These are phyloP conservation scores for Idris sp. DNA, from an alignment of 1,140 invertebrate genomes.

Conservation along the genomic window DNA sequence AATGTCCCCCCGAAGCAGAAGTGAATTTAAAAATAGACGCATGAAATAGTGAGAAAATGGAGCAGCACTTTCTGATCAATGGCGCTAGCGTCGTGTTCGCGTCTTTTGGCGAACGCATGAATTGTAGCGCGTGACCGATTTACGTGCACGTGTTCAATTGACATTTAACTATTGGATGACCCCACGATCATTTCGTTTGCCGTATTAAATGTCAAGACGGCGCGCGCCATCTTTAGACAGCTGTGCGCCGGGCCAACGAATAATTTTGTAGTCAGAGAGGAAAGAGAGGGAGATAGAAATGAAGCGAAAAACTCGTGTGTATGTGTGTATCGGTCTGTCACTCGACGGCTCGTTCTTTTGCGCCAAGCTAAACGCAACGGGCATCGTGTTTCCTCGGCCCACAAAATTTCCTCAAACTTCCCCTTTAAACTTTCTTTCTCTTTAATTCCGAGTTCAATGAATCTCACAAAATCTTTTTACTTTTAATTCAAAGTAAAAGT, in stretches of 20 bases:
- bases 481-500: no score
- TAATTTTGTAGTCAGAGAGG: constrained; percentile 34
- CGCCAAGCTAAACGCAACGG: constrained; percentile 25
- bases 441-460: constrained; percentile 35
- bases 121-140: constrained; percentile 5
- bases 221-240: constrained; percentile 50
- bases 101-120: no score
- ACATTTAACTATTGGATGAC: constrained; percentile 47
- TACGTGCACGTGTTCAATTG: constrained; percentile 34
- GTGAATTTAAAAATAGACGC: constrained; percentile 27
- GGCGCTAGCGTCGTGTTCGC: no score
- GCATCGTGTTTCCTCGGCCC: constrained; percentile 40
- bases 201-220: constrained; percentile 56
- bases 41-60: constrained; percentile 8
- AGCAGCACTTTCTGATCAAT: constrained; percentile 23
- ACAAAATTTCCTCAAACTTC: constrained; percentile 43
- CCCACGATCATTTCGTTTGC: constrained; percentile 19
- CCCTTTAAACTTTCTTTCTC: constrained; percentile 57
- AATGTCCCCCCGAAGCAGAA: constrained; percentile 9
- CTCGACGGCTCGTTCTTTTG: constrained; percentile 24
- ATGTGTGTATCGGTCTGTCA: constrained; percentile 27
- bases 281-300: neutral
- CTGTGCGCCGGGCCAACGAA: constrained; percentile 38
- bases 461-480: constrained; percentile 51
- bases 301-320: constrained; percentile 9